These are phyloP conservation scores for Thamnophis sirtalis DNA, from an alignment of 2,113 vertebrate species.

Conservation along the genomic window DNA sequence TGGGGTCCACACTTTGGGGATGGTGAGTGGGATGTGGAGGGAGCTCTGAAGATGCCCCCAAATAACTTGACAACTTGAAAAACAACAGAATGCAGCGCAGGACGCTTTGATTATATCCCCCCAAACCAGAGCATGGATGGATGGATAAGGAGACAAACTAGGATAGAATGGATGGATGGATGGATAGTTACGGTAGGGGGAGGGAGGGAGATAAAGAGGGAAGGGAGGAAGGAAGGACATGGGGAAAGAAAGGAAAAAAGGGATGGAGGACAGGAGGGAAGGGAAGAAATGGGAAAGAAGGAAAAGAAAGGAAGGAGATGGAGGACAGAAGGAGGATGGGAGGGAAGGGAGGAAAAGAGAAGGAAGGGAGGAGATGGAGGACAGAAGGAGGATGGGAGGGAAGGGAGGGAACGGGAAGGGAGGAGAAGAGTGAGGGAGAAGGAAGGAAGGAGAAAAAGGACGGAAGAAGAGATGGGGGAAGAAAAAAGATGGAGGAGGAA, in stretches of 20 bases:
- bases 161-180: too few species aligned
- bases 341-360: too few species aligned
- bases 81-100: not conserved
- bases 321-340: too few species aligned
- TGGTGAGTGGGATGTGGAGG: not conserved
- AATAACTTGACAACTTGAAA: not conserved
- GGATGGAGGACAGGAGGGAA: not conserved
- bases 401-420: too few species aligned
- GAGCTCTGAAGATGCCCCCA: not conserved
- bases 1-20: not conserved
- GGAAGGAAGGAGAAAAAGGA: too few species aligned
- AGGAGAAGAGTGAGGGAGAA: too few species aligned
- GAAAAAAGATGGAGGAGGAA: too few species aligned
- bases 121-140: not conserved
- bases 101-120: not conserved
- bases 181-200: too few species aligned
- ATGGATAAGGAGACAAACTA: not conserved
- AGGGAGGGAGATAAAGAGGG: not conserved
- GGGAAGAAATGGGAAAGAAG: not conserved
- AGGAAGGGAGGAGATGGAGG: too few species aligned
- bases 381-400: too few species aligned
- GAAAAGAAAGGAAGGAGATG: too few species aligned
- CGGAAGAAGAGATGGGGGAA: too few species aligned
- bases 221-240: not conserved
- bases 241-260: not conserved